phyloP scores from a whole-genome alignment of 2,797 vertebrate species.

The Garrulus glandarius region DNA sequence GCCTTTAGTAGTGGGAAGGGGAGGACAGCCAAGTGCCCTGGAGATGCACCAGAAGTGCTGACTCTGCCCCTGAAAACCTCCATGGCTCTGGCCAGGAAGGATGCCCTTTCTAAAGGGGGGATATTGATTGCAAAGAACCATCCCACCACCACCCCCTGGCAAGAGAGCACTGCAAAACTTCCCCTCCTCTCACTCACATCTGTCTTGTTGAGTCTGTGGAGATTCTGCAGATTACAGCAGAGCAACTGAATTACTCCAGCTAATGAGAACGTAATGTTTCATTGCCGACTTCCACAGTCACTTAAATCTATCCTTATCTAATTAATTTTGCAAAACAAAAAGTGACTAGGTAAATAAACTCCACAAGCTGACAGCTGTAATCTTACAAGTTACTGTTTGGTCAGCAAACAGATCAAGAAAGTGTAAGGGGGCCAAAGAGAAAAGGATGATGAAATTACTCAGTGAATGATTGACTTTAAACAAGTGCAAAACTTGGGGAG shows the following conservation, averaged over 20 bases:
- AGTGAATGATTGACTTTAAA: not conserved
- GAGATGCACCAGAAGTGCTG: not conserved
- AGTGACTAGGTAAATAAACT: slow-evolving; percentile 49
- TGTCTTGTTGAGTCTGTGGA: not conserved
- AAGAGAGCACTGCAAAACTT: not conserved
- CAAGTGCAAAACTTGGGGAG: not conserved
- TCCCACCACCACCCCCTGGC: not conserved
- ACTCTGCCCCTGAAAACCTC: not conserved
- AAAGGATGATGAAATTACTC: not conserved
- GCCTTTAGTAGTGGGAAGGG: not conserved
- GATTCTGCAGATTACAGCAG: not conserved
- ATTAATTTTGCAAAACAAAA: slow-evolving; percentile 63
- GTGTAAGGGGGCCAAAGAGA: not conserved
- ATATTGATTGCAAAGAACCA: not conserved
- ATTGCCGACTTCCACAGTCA: slow-evolving; percentile 35
- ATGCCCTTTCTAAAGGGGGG: not conserved
- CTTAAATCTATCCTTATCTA: slow-evolving; percentile 54
- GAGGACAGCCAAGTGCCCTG: not conserved
- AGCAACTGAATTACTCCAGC: slow-evolving; percentile 1
- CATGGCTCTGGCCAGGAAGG: not conserved
- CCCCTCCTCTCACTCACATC: not conserved
- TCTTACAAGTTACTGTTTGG: not conserved
- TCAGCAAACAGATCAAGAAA: slow-evolving; percentile 5
- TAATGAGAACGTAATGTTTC: slow-evolving; percentile 46
- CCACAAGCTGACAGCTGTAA: slow-evolving; percentile 20